A percentile compares a stretch with the other conserved stretches of the same genome.
Evolutionary conservation across 2,797 vertebrate genomes (phyloP).

Genomic region (Sebastes taczanowskii): DNA sequence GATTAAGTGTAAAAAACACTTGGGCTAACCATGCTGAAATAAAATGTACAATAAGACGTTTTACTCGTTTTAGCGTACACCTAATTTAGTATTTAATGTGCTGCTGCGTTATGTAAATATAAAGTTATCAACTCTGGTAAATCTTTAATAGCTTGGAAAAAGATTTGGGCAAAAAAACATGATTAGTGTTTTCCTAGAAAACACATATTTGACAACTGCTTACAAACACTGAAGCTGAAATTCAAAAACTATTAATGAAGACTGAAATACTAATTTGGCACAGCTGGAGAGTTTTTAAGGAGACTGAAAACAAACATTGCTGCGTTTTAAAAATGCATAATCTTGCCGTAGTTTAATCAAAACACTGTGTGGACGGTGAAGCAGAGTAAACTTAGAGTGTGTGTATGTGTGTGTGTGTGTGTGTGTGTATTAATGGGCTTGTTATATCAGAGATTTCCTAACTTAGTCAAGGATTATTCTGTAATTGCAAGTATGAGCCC

Average conservation of each 20-base stretch:
- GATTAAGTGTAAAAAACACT: neutral
- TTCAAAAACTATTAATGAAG: constrained; percentile 6
- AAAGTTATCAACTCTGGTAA: neutral
- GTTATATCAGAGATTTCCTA: constrained; percentile 30
- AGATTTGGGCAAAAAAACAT: neutral
- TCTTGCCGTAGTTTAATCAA: constrained; percentile 9
- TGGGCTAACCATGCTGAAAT: neutral
- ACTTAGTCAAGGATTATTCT: constrained; percentile 47
- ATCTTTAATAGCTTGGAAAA: constrained; percentile 7
- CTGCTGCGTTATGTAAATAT: neutral
- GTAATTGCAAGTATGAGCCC: constrained; percentile 36
- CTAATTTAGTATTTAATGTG: neutral
- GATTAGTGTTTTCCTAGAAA: constrained; percentile 11
- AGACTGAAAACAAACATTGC: constrained; percentile 1
- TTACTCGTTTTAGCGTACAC: neutral
- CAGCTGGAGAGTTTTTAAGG: constrained; percentile 4
- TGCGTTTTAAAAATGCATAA: neutral
- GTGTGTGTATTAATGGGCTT: constrained; percentile 2
- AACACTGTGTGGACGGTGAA: constrained; percentile 7
- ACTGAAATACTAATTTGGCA: constrained; percentile 7
- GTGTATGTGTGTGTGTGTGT: neutral
- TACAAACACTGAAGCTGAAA: neutral
- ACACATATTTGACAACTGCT: neutral
- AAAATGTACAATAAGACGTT: neutral
- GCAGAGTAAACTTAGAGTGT: neutral